phyloP scores from a whole-genome alignment of 2,888 invertebrate species.

The Metacarcinus magister region DNA sequence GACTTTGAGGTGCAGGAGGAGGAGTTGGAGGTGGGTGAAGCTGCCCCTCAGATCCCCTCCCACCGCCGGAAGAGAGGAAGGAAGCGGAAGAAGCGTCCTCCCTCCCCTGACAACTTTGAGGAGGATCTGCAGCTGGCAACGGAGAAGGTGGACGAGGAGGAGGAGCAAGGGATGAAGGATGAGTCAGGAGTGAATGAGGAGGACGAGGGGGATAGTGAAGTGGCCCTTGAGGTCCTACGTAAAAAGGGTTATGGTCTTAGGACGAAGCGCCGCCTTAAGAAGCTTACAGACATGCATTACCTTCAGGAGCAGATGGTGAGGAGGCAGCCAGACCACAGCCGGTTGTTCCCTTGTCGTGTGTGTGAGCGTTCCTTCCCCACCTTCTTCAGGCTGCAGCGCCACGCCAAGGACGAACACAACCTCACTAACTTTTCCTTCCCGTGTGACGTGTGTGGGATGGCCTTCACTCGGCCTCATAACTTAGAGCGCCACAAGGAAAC shows the following conservation, averaged over 20 bases:
- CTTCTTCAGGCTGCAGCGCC: slow-evolving; percentile 70
- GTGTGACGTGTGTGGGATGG: slow-evolving; percentile 75
- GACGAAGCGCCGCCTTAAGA: slow-evolving; percentile 72
- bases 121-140: slow-evolving; percentile 55
- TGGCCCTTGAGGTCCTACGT: slow-evolving; percentile 61
- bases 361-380: slow-evolving; percentile 71
- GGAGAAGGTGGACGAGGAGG: slow-evolving; percentile 34
- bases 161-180: slow-evolving; percentile 35
- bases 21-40: not conserved
- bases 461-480: slow-evolving; percentile 76
- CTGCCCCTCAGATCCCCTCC: not conserved
- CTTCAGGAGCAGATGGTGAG: slow-evolving; percentile 69
- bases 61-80: slow-evolving; percentile 68
- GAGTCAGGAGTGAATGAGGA: slow-evolving; percentile 53
- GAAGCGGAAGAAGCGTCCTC: slow-evolving; percentile 64
- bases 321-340: slow-evolving; percentile 59
- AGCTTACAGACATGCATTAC: slow-evolving; percentile 79
- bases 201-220: slow-evolving; percentile 54
- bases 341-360: slow-evolving; percentile 67
- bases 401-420: slow-evolving; percentile 75
- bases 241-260: slow-evolving; percentile 73
- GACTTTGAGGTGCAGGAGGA: slow-evolving; percentile 52
- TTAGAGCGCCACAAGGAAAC: slow-evolving; percentile 77
- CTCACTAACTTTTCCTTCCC: slow-evolving; percentile 77
- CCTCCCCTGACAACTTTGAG: slow-evolving; percentile 69